These are phyloP conservation scores for Drosophila truncata DNA, from an alignment of 1,140 invertebrate species.

Conservation along the genomic window DNA sequence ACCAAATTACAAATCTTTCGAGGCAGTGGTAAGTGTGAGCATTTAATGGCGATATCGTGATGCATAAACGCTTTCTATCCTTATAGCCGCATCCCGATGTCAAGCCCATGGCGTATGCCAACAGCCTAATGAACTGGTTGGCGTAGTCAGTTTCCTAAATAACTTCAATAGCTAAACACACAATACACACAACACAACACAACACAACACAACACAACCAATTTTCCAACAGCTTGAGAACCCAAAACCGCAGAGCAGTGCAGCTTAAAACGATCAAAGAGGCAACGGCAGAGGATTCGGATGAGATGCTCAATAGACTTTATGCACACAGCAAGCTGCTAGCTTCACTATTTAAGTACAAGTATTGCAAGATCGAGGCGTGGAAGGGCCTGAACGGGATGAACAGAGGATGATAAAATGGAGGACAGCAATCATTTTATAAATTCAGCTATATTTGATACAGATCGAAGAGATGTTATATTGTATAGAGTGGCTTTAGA, in stretches of 20 bases:
- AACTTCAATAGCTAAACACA: constrained; percentile 76
- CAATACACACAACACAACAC: constrained; percentile 13
- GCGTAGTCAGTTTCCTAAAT: constrained; percentile 66
- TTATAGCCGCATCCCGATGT: constrained; percentile 98
- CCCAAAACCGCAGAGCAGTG: constrained; percentile 53
- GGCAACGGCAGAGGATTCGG: constrained; percentile 19
- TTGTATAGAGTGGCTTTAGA: constrained; percentile 73
- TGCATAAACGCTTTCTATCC: constrained; percentile 32
- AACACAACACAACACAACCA: constrained; percentile 45
- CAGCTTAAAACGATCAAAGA: constrained; percentile 47
- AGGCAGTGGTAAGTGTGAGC: constrained; percentile 90
- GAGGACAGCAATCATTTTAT: constrained; percentile 64
- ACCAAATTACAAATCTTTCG: constrained; percentile 96
- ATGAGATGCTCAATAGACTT: constrained; percentile 61
- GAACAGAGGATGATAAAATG: constrained; percentile 25
- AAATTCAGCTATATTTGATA: constrained; percentile 80
- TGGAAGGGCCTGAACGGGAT: constrained; percentile 4
- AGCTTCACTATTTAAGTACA: constrained; percentile 52
- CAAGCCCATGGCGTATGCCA: constrained; percentile 98
- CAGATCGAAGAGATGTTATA: constrained; percentile 59
- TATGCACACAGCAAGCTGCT: constrained; percentile 48
- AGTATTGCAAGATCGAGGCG: constrained; percentile 44
- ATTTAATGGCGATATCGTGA: not conserved
- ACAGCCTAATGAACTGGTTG: constrained; percentile 87
- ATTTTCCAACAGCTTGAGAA: constrained; percentile 63